These are phyloP conservation scores for Heterocephalus glaber DNA, from an alignment of 2,113 vertebrate species.

Conservation along the genomic window DNA sequence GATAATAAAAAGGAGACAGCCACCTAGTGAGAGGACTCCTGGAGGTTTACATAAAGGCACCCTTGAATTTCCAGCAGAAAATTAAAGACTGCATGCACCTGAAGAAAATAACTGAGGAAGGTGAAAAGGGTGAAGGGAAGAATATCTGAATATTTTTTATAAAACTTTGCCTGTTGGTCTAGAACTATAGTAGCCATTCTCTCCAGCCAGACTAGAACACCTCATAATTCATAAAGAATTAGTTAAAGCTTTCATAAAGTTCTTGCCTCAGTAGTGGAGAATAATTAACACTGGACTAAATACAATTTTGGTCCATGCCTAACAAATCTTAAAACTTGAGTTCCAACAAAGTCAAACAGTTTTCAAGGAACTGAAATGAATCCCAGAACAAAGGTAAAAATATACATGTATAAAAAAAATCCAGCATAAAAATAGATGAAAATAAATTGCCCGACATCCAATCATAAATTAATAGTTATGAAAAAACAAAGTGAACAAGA, in stretches of 20 bases:
- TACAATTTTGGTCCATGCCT: background rate
- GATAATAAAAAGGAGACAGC: background rate
- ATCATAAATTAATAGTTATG: background rate
- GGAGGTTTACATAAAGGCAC: background rate
- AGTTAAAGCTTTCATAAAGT: background rate
- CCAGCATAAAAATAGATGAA: background rate
- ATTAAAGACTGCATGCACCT: background rate
- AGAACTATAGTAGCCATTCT: background rate
- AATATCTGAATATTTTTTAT: background rate
- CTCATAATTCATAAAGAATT: background rate
- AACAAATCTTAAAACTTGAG: background rate
- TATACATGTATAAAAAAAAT: background rate
- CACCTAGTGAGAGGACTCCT: background rate
- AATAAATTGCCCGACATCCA: background rate
- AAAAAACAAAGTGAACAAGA: background rate
- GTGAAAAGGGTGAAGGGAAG: accelerated
- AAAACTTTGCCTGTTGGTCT: background rate
- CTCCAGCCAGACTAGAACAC: background rate
- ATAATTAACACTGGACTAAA: background rate
- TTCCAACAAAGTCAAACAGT: background rate
- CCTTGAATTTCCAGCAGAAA: background rate
- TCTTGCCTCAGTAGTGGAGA: background rate
- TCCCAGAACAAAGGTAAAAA: background rate
- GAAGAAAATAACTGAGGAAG: background rate
- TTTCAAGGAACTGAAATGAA: background rate